Percentiles rank a stretch among this genome's conserved stretches.
Evolutionary conservation across 2,113 vertebrate species (phyloP).

Genomic region (Boleophthalmus pectinirostris): DNA sequence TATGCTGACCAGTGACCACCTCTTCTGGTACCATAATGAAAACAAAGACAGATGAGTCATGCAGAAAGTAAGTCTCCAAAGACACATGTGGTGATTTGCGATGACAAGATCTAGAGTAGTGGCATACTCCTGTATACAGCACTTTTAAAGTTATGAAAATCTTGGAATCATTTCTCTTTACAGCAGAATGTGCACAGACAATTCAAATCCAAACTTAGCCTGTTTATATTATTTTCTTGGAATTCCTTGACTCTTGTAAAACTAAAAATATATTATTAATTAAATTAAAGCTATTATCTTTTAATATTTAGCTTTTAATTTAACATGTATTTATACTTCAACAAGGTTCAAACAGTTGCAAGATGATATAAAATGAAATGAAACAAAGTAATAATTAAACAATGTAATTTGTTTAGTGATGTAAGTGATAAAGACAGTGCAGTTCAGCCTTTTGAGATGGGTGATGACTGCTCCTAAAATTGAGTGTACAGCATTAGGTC

Average conservation of each 20-base stretch:
- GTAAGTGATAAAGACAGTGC: background rate
- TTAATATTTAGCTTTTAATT: too few species aligned
- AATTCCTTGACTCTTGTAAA: too few species aligned
- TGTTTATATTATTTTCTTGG: too few species aligned
- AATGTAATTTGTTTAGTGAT: background rate
- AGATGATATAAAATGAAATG: too few species aligned
- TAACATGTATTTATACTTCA: too few species aligned
- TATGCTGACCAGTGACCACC: background rate
- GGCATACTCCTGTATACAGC: background rate
- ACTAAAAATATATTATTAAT: too few species aligned
- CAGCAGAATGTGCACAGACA: too few species aligned
- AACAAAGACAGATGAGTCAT: slow-evolving; percentile 44
- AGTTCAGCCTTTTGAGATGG: background rate
- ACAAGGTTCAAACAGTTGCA: too few species aligned
- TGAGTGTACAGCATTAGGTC: slow-evolving; percentile 22
- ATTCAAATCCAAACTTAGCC: too few species aligned
- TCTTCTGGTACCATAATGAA: slow-evolving; percentile 12
- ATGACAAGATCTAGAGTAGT: slow-evolving; percentile 24
- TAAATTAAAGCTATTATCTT: too few species aligned
- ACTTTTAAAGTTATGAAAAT: background rate
- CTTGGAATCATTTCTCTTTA: too few species aligned
- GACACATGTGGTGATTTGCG: slow-evolving; percentile 18
- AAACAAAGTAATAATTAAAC: too few species aligned
- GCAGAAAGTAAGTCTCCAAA: slow-evolving; percentile 33
- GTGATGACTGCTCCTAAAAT: background rate